Evolutionary conservation across 2,113 vertebrate genomes (phyloP).

Genomic region (Grammatotria lemairii): DNA sequence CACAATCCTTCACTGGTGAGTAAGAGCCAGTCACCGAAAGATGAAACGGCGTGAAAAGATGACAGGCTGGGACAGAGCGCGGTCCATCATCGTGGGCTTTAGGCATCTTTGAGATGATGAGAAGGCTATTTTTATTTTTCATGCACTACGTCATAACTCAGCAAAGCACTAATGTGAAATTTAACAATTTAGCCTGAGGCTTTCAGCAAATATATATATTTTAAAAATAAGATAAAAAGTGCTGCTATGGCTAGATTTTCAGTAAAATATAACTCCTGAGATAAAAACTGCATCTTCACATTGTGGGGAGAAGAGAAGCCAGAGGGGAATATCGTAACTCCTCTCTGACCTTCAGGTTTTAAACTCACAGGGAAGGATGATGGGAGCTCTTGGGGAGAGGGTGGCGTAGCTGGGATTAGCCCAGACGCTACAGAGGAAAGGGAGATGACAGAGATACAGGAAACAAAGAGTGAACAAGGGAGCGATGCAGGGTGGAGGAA

Average conservation of each 20-base stretch:
- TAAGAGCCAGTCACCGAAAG: not conserved
- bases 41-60: not conserved
- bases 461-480: not conserved
- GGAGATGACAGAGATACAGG: not conserved
- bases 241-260: not conserved
- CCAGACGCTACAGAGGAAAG: not conserved
- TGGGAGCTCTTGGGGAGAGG: not conserved
- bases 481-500: not conserved
- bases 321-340: not conserved
- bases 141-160: not conserved
- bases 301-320: not conserved
- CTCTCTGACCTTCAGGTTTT: not conserved
- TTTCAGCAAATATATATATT: not conserved
- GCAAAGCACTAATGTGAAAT: not conserved
- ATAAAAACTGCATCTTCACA: not conserved
- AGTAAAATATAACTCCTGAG: not conserved
- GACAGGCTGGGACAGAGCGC: not conserved
- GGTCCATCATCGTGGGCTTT: not conserved
- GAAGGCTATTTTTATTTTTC: not conserved
- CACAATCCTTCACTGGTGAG: not conserved
- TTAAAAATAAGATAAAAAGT: not conserved
- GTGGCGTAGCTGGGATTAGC: not conserved
- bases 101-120: not conserved
- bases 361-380: not conserved
- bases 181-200: not conserved